phyloP scores from a whole-genome alignment of 2,113 vertebrate genomes.

The Campylomormyrus numenius region DNA sequence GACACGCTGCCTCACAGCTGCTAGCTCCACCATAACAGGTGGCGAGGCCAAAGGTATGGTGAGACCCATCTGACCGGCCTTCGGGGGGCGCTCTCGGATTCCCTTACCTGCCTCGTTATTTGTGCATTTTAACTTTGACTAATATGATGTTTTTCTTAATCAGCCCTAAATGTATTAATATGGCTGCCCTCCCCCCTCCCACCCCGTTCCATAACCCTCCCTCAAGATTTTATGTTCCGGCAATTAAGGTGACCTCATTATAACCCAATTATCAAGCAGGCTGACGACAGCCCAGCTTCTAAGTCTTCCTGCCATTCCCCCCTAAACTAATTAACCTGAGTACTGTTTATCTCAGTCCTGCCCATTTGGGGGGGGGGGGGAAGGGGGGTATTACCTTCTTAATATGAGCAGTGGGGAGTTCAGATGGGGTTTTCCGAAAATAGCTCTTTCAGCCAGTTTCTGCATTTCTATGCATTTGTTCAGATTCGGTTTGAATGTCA shows the following conservation, averaged over 20 bases:
- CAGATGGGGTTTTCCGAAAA: not conserved
- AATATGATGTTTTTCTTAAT: constrained; percentile 25
- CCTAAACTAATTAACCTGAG: constrained; percentile 1
- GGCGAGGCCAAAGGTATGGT: not conserved
- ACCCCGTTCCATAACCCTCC: not conserved
- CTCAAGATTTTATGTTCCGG: constrained; percentile 22
- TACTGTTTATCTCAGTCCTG: not conserved
- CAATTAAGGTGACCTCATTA: constrained; percentile 29
- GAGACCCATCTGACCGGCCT: not conserved
- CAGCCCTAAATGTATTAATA: constrained; percentile 23
- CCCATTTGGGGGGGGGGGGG: not conserved
- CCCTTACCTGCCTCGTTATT: constrained; percentile 1
- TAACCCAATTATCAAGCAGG: constrained; percentile 21
- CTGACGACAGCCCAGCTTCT: not conserved
- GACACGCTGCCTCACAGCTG: not conserved
- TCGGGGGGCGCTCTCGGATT: not conserved
- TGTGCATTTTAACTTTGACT: constrained; percentile 18
- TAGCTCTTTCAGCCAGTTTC: not conserved
- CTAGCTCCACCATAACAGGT: not conserved
- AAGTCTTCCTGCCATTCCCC: not conserved
- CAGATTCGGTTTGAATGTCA: not conserved
- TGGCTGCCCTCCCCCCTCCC: not conserved
- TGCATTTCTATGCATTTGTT: not conserved
- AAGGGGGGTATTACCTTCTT: not conserved
- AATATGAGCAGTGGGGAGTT: not conserved